Conservation (phyloP, 2,113 vertebrate genomes). For the Heterocephalus glaber region DNA sequence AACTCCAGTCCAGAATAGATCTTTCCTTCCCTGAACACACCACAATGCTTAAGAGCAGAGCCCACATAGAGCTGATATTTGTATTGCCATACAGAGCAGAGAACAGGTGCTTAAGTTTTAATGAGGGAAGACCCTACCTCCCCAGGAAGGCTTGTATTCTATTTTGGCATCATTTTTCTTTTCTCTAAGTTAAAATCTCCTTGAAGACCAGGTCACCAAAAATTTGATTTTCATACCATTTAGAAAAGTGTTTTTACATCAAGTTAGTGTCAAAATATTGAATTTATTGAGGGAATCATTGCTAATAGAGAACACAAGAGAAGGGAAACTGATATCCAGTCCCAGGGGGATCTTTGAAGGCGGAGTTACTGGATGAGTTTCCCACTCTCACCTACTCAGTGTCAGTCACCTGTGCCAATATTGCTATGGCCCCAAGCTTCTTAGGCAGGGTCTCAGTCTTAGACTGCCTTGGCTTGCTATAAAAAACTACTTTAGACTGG, state of each 20-base stretch:
- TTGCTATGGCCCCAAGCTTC: not conserved
- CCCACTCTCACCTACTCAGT: not conserved
- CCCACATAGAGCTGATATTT: not conserved
- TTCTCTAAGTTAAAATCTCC: not conserved
- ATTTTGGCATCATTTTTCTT: not conserved
- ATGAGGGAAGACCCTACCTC: not conserved
- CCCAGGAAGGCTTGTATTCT: not conserved
- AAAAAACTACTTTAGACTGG: not conserved
- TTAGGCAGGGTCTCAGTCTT: not conserved
- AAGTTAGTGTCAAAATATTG: conserved; percentile 12
- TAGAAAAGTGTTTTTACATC: not conserved
- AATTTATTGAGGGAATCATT: not conserved
- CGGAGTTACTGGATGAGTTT: not conserved
- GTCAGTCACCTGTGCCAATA: not conserved
- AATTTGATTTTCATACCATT: conserved; percentile 6
- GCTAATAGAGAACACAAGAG: not conserved
- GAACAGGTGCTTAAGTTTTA: not conserved
- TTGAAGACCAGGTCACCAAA: not conserved
- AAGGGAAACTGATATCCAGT: not conserved
- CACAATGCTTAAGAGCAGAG: not conserved
- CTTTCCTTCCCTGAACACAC: not conserved
- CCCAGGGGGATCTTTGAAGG: not conserved
- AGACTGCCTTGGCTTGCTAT: not conserved
- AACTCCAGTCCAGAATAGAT: not conserved
- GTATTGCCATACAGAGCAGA: not conserved